Conservation (phyloP, 2,113 vertebrate genomes). For the Telmatochromis brachygnathus region DNA sequence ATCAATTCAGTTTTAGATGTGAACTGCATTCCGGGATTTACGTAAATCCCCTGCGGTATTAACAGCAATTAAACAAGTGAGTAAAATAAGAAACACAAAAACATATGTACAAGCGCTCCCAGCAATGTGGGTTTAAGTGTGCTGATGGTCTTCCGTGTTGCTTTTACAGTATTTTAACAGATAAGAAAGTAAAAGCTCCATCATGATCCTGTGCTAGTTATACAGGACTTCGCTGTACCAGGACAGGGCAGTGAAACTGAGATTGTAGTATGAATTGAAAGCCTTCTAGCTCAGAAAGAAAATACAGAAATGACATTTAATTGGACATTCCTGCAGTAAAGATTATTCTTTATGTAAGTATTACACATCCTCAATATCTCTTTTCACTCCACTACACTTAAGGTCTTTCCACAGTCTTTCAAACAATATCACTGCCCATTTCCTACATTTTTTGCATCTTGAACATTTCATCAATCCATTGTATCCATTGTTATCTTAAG, state of each 20-base stretch:
- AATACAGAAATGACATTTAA: background rate
- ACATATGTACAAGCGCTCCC: background rate
- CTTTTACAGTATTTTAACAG: background rate
- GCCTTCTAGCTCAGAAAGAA: background rate
- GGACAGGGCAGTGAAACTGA: background rate
- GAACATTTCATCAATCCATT: constrained; percentile 39
- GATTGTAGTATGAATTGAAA: background rate
- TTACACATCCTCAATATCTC: background rate
- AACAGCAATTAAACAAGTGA: background rate
- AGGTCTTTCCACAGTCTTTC: background rate
- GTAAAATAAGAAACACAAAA: background rate
- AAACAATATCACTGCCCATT: constrained; percentile 1
- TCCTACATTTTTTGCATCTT: constrained; percentile 35
- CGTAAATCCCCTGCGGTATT: background rate
- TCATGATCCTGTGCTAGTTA: background rate
- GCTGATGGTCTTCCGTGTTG: background rate
- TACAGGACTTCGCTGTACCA: background rate
- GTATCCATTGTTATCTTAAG: background rate
- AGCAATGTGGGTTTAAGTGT: background rate
- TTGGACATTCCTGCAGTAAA: background rate
- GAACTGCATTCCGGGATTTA: background rate
- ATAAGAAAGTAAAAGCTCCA: background rate
- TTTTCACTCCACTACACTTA: background rate
- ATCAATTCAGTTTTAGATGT: background rate
- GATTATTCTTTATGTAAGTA: background rate